Evolutionary conservation across 2,113 vertebrate genomes (phyloP).

Genomic region (Gallinago undulata): DNA sequence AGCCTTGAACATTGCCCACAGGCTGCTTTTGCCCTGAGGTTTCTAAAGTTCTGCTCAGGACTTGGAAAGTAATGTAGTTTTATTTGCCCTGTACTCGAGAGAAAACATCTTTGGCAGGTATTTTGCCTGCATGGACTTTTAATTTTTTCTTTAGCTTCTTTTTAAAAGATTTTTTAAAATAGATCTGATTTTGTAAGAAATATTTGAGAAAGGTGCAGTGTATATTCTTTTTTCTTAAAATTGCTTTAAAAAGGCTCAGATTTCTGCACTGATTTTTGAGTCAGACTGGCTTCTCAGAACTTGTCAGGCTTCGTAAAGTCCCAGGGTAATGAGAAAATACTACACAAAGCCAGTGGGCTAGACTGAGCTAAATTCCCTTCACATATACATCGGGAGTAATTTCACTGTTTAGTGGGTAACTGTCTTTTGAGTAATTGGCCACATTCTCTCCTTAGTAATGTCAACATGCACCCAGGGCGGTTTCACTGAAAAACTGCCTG

Average conservation of each 20-base stretch:
- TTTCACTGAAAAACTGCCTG: background rate
- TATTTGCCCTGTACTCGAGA: background rate
- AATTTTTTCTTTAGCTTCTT: background rate
- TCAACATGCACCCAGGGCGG: accelerated
- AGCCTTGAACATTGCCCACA: background rate
- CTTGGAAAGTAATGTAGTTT: background rate
- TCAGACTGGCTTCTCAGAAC: background rate
- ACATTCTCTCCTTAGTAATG: background rate
- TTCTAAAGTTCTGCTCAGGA: background rate
- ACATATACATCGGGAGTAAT: background rate
- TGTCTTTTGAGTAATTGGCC: background rate
- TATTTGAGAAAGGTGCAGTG: background rate
- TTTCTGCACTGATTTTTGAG: background rate
- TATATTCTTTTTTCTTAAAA: background rate
- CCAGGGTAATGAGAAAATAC: background rate
- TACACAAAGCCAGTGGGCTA: background rate
- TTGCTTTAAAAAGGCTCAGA: background rate
- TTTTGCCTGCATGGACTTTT: background rate
- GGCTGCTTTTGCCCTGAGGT: background rate
- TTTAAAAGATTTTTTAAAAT: background rate
- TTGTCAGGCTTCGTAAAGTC: background rate
- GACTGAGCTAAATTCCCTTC: background rate
- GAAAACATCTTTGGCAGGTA: background rate
- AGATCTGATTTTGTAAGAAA: background rate
- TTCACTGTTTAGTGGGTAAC: accelerated